A percentile compares a stretch with the other conserved stretches of the same genome.
These are phyloP conservation scores for Nasonovia ribisnigri DNA, from an alignment of 2,888 invertebrate species.

Conservation along the genomic window DNA sequence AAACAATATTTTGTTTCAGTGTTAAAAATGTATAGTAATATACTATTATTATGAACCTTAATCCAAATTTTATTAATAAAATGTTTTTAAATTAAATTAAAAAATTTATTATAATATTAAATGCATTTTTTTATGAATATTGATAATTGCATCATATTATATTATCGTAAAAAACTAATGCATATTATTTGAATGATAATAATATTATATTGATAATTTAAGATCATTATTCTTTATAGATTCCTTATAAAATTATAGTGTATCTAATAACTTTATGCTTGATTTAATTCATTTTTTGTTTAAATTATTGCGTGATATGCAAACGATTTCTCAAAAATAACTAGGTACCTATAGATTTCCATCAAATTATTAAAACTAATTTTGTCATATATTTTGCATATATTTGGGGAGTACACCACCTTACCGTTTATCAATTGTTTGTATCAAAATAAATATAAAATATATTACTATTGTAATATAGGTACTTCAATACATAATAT, in stretches of 20 bases:
- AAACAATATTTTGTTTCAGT: not conserved
- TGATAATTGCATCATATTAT: not conserved
- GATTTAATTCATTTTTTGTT: slow-evolving; percentile 9
- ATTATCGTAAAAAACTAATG: not conserved
- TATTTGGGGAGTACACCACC: no score
- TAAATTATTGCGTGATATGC: not conserved
- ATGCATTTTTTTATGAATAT: not conserved
- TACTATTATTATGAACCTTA: not conserved
- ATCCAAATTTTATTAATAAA: not conserved
- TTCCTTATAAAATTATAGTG: not conserved
- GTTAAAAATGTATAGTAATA: not conserved
- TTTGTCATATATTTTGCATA: not conserved
- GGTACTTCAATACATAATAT: not conserved
- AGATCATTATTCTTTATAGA: not conserved
- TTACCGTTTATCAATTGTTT: no score
- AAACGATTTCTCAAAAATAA: slow-evolving; percentile 36
- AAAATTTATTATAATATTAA: not conserved
- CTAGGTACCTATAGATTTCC: not conserved
- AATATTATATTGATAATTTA: slow-evolving; percentile 11
- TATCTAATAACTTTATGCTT: slow-evolving; percentile 34
- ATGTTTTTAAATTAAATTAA: not conserved
- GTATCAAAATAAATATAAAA: no score
- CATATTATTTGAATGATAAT: not conserved
- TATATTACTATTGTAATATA: no score
- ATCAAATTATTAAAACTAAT: not conserved